Evolutionary conservation across 2,113 vertebrate species (phyloP).

Genomic region (Lucifuga dentata): DNA sequence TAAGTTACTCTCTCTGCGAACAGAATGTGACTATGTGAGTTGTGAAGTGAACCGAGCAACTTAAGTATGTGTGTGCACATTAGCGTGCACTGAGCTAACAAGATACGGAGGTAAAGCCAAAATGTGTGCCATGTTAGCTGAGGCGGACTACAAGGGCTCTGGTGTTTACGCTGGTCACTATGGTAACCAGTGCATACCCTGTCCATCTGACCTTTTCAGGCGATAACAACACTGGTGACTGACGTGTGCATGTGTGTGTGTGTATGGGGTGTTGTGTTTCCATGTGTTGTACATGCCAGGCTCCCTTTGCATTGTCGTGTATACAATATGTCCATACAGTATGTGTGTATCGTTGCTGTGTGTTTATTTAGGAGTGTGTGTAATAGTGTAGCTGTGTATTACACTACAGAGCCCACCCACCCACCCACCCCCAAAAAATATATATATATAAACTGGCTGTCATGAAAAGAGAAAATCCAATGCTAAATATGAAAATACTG

Average conservation of each 20-base stretch:
- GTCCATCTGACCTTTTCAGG: conserved; percentile 60
- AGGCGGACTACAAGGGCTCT: conserved; percentile 48
- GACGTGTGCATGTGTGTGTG: conserved; percentile 14
- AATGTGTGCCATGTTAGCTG: conserved; percentile 24
- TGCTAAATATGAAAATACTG: too few species aligned
- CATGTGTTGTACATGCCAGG: neutral
- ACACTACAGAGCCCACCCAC: too few species aligned
- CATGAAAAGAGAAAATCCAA: too few species aligned
- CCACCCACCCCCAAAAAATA: too few species aligned
- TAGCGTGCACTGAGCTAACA: conserved; percentile 45
- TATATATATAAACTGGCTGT: too few species aligned
- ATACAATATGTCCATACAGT: neutral
- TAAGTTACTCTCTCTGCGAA: too few species aligned
- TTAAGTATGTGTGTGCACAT: neutral
- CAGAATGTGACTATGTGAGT: conserved; percentile 4
- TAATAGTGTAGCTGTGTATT: conserved; percentile 9
- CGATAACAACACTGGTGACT: conserved; percentile 59
- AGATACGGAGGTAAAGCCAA: conserved; percentile 33
- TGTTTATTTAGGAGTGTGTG: too few species aligned
- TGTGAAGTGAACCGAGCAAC: neutral
- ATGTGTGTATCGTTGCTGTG: neutral
- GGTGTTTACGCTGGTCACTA: conserved; percentile 67
- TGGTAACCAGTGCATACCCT: conserved; percentile 55
- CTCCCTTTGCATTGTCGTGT: conserved; percentile 2
- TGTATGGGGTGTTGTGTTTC: conserved; percentile 28